A percentile compares a stretch with the other conserved stretches of the same genome.
These are phyloP conservation scores for Sebastes nivosus DNA, from an alignment of 2,797 vertebrate genomes.

Conservation along the genomic window DNA sequence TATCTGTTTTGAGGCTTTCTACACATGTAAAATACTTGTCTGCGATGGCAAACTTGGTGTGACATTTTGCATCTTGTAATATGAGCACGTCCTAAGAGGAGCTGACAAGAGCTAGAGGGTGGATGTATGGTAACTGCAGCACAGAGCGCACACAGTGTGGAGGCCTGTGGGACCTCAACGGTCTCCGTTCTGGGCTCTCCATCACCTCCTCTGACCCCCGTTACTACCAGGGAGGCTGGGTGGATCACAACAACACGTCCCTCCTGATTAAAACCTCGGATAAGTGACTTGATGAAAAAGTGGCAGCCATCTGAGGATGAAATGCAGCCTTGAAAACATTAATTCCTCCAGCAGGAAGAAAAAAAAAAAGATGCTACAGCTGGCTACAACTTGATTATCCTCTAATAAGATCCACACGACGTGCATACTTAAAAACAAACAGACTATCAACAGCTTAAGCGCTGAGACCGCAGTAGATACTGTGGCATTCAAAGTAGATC, in stretches of 20 bases:
- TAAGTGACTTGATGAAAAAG: constrained; percentile 53
- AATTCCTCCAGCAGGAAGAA: constrained; percentile 3
- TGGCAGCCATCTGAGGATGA: constrained; percentile 22
- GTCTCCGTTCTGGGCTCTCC: constrained; percentile 61
- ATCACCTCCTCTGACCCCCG: constrained; percentile 56
- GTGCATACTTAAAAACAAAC: constrained; percentile 49
- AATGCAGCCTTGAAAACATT: constrained; percentile 44
- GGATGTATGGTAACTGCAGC: constrained; percentile 67
- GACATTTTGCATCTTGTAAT: constrained; percentile 79
- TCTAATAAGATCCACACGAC: constrained; percentile 36
- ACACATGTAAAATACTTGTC: constrained; percentile 37
- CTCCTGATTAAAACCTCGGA: constrained; percentile 53
- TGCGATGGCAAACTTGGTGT: constrained; percentile 63
- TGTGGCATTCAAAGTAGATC: constrained; percentile 45
- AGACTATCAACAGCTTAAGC: constrained; percentile 47
- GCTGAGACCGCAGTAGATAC: constrained; percentile 20
- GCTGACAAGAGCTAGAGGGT: constrained; percentile 74
- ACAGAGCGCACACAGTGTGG: constrained; percentile 44
- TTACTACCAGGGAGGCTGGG: constrained; percentile 39
- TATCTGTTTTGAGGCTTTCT: constrained; percentile 41
- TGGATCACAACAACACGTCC: constrained; percentile 64
- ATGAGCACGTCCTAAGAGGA: constrained; percentile 72
- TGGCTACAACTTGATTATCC: constrained; percentile 44
- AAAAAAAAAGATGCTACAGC: background rate
- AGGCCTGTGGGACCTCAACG: constrained; percentile 57